These are phyloP conservation scores for Nysson spinosus DNA, from an alignment of 2,888 invertebrate genomes.

Conservation along the genomic window DNA sequence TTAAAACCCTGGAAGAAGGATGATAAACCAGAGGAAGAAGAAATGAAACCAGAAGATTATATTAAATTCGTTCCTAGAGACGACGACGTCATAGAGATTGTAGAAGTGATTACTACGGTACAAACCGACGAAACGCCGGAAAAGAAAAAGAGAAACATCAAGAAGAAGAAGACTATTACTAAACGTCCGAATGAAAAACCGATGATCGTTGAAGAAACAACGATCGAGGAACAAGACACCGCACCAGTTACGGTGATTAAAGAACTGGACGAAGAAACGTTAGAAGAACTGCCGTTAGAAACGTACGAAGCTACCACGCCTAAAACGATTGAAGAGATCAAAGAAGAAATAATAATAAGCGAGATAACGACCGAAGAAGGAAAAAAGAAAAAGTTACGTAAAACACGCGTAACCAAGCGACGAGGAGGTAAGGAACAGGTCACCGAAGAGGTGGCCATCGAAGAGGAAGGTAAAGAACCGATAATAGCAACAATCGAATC, in stretches of 20 bases:
- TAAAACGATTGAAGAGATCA: conserved; percentile 54
- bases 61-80: conserved; percentile 56
- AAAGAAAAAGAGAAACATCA: conserved; percentile 65
- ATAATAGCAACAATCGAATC: conserved; percentile 70
- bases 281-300: conserved; percentile 13
- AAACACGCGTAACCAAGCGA: conserved; percentile 68
- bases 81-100: conserved; percentile 53
- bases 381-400: conserved; percentile 66
- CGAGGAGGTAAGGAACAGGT: conserved; percentile 77
- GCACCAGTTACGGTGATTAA: conserved; percentile 64
- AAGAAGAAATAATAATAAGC: conserved; percentile 35
- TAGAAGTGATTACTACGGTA: conserved; percentile 54
- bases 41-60: conserved; percentile 48
- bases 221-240: conserved; percentile 63
- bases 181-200: conserved; percentile 68
- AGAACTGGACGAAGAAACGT: conserved; percentile 65
- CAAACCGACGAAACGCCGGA: conserved; percentile 56
- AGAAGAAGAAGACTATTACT: conserved; percentile 72
- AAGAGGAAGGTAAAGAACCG: conserved; percentile 77
- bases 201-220: conserved; percentile 77
- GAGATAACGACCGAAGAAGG: conserved; percentile 73
- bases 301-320: conserved; percentile 46
- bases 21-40: conserved; percentile 58
- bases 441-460: conserved; percentile 76
- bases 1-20: conserved; percentile 69